A percentile compares a stretch with the other conserved stretches of the same genome.
Conservation (phyloP, 2,888 invertebrate genomes). For the Cyclophora albipunctata region DNA sequence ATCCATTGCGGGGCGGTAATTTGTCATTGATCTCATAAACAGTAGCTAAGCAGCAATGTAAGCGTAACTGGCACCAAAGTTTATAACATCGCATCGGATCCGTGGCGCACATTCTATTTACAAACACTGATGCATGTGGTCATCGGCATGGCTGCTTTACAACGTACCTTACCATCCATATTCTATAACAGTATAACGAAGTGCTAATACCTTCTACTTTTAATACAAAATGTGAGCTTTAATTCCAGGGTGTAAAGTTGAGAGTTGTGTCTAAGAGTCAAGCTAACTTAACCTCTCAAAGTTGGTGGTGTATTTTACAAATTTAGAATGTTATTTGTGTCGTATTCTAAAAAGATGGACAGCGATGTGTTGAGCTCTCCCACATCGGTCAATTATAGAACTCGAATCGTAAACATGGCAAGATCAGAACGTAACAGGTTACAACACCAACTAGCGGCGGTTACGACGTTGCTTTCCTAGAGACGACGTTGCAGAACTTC, state of each 20-base stretch:
- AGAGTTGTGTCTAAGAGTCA: slow-evolving; percentile 29
- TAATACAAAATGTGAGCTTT: slow-evolving; percentile 10
- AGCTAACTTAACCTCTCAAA: slow-evolving; percentile 49
- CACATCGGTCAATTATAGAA: slow-evolving; percentile 74
- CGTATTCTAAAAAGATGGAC: slow-evolving; percentile 75
- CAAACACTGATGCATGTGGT: slow-evolving; percentile 76
- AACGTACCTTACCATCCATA: slow-evolving; percentile 62
- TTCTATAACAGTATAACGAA: slow-evolving; percentile 53
- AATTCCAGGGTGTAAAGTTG: slow-evolving; percentile 29
- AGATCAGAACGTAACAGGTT: slow-evolving; percentile 46
- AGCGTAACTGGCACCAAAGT: slow-evolving; percentile 29
- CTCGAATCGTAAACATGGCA: slow-evolving; percentile 57
- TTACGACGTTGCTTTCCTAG: slow-evolving; percentile 36
- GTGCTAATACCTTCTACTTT: slow-evolving; percentile 19
- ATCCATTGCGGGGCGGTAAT: slow-evolving; percentile 30
- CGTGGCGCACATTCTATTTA: slow-evolving; percentile 67
- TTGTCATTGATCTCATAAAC: slow-evolving; percentile 20
- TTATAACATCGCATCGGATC: slow-evolving; percentile 42
- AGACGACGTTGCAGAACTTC: background rate
- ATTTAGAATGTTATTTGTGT: slow-evolving; percentile 76
- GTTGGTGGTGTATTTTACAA: slow-evolving; percentile 67
- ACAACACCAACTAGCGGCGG: slow-evolving; percentile 23
- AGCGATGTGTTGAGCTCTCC: slow-evolving; percentile 74
- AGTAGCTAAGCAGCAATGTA: slow-evolving; percentile 38
- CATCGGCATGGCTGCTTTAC: slow-evolving; percentile 71